Conservation (phyloP, 2,113 vertebrate species). For the Panthera uncia region DNA sequence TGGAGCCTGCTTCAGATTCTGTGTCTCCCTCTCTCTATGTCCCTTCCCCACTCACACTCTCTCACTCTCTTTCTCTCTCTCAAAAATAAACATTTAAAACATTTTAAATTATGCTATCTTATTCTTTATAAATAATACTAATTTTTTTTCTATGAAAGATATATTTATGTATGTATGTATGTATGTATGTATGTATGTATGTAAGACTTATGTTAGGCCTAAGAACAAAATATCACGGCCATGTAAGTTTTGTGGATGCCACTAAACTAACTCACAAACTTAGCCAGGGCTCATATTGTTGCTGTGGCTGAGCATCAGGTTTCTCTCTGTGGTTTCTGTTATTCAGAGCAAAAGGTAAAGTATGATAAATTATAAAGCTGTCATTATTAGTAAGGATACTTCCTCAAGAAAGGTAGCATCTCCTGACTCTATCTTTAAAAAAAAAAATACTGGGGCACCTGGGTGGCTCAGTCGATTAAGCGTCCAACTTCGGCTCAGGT, state of each 20-base stretch:
- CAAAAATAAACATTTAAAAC: too few relatives aligned
- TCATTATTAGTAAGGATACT: not conserved
- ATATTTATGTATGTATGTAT: not conserved
- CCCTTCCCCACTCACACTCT: too few relatives aligned
- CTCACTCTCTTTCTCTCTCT: too few relatives aligned
- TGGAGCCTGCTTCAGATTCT: too few relatives aligned
- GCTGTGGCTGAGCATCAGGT: not conserved
- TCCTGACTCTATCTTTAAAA: not conserved
- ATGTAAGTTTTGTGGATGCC: not conserved
- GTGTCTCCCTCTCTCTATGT: too few relatives aligned
- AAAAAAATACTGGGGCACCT: too few relatives aligned
- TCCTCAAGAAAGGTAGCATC: not conserved
- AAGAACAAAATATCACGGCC: not conserved
- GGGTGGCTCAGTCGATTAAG: too few relatives aligned
- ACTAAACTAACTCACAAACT: not conserved
- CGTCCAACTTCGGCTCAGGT: too few relatives aligned
- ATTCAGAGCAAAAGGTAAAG: constrained; percentile 16
- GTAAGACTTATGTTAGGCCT: not conserved
- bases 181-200: too few relatives aligned
- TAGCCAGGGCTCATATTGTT: not conserved
- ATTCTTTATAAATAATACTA: not conserved
- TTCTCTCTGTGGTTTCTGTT: not conserved
- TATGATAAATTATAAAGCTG: not conserved
- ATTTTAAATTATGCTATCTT: not conserved
- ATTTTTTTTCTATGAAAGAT: not conserved